Evolutionary conservation across 2,113 vertebrate genomes (phyloP), one percentile per base, ranked within the genome.

Genomic region (Hyperopisus bebe): DNA sequence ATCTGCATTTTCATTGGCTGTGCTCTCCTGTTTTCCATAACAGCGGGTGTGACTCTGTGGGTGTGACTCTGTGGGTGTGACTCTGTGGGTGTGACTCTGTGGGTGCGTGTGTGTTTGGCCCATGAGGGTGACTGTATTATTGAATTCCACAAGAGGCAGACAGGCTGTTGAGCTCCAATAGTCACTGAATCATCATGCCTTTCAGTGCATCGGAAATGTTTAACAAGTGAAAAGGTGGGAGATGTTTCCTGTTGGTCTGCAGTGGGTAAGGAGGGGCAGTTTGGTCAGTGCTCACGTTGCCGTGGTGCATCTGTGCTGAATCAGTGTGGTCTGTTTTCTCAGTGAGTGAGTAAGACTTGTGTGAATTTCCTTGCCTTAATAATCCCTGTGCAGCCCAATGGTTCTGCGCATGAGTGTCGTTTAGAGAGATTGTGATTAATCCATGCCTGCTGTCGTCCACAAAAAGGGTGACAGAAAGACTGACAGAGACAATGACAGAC

Each of bases 81-180:
- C 48, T 89, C 51, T 92, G 70, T 7, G 31, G 27, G 70, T 39
- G 70, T 9, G 62, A n/a, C 62, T 70, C 62, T 27, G 7, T 31
- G n/a, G 55, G 53, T 3, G 39, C 11, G 55, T 86, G 53, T 66
- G 89, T 13, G 10, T 24, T 50, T 15, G 89, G 90, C 90, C 84
- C 74, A 90, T 91, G 88, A 82, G 51, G n/a, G 42, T 48, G 39
- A 10, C 7, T 84, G 42, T 50, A 6, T 86, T 51, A 51, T 31
- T 50, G 85, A 86, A 47, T 31, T 86, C 48, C 46, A 83, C 80
- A n/a, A 86, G 46, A 51, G 15, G 85, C 85, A 53, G 27, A 35
- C 70, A 77, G 15, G 70, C 70, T 39, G 31, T 77, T 39, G 70
- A 3, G 31, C 4, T 13, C 11, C 39, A 53, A 53, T 21, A 87